Percentiles rank a stretch among this genome's conserved stretches.
Evolutionary conservation across 2,888 invertebrate genomes (phyloP).

Genomic region (Tortrix viridana): DNA sequence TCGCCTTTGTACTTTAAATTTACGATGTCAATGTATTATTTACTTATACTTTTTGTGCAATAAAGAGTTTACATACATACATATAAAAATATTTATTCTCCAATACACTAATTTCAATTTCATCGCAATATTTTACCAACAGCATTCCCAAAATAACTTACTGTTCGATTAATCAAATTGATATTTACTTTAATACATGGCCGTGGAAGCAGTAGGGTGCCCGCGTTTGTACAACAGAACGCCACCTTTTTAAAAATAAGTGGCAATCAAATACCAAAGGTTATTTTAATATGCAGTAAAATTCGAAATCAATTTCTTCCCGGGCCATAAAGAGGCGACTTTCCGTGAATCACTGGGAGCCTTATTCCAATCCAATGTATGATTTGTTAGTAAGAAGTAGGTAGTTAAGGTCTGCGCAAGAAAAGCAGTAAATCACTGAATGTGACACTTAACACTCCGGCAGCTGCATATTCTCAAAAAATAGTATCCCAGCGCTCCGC

Average conservation of each 20-base stretch:
- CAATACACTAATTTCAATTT: neutral
- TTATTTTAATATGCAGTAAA: constrained; percentile 82
- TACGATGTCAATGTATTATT: too few species aligned
- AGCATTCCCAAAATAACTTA: constrained; percentile 36
- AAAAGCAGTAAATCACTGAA: constrained; percentile 73
- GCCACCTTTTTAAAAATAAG: constrained; percentile 59
- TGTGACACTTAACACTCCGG: constrained; percentile 68
- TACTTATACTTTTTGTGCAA: too few species aligned
- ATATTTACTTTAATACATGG: constrained; percentile 71
- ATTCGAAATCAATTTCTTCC: constrained; percentile 79
- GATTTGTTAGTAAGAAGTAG: constrained; percentile 72
- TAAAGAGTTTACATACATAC: too few species aligned
- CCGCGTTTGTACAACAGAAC: constrained; percentile 43
- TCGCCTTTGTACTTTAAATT: too few species aligned
- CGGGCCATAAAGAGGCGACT: constrained; percentile 69
- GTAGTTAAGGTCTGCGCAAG: constrained; percentile 71
- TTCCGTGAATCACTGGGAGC: constrained; percentile 66
- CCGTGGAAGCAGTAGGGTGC: constrained; percentile 64
- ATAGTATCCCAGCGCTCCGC: constrained; percentile 55
- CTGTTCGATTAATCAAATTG: constrained; percentile 71
- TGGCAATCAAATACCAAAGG: constrained; percentile 73
- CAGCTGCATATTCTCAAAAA: constrained; percentile 67
- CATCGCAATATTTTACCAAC: constrained; percentile 16
- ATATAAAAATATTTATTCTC: neutral
- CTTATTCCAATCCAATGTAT: constrained; percentile 59